Percentiles rank a stretch among this genome's conserved stretches.
These are phyloP conservation scores for Intellagama lesueurii DNA, from an alignment of 2,797 vertebrate genomes.

Conservation along the genomic window DNA sequence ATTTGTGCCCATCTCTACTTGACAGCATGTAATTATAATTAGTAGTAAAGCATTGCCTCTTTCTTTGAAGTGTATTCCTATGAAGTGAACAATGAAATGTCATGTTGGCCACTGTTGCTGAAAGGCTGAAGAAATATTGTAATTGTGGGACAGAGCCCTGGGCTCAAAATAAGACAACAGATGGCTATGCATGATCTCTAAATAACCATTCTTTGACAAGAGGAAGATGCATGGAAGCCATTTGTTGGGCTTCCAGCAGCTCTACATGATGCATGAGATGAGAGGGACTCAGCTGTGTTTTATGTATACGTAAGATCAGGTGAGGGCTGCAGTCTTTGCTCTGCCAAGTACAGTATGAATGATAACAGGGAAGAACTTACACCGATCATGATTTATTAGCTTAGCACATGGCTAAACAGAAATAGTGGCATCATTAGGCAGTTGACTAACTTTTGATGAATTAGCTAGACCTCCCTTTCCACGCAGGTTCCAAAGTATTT, in stretches of 20 bases:
- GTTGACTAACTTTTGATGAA: slow-evolving; percentile 53
- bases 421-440: slow-evolving; percentile 37
- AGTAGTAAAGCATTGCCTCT: background rate
- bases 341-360: slow-evolving; percentile 44
- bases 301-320: slow-evolving; percentile 34
- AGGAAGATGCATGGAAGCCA: slow-evolving; percentile 49
- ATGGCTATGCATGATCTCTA: slow-evolving; percentile 45
- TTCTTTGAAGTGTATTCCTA: background rate
- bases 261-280: slow-evolving; percentile 25
- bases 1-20: too few species aligned
- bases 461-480: slow-evolving; percentile 13
- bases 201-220: slow-evolving; percentile 51
- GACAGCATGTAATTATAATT: background rate
- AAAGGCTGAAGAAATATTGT: background rate
- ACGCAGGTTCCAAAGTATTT: slow-evolving; percentile 38
- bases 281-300: slow-evolving; percentile 11
- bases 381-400: slow-evolving; percentile 58
- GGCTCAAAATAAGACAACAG: slow-evolving; percentile 38
- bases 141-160: slow-evolving; percentile 21
- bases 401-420: slow-evolving; percentile 31
- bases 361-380: slow-evolving; percentile 27
- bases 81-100: background rate
- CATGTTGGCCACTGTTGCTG: slow-evolving; percentile 21
- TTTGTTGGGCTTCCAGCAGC: slow-evolving; percentile 42
- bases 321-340: slow-evolving; percentile 28